Evolutionary conservation across 2,113 vertebrate genomes (phyloP), one percentile per base, ranked within the genome.

Genomic region (Saccopteryx leptura): DNA sequence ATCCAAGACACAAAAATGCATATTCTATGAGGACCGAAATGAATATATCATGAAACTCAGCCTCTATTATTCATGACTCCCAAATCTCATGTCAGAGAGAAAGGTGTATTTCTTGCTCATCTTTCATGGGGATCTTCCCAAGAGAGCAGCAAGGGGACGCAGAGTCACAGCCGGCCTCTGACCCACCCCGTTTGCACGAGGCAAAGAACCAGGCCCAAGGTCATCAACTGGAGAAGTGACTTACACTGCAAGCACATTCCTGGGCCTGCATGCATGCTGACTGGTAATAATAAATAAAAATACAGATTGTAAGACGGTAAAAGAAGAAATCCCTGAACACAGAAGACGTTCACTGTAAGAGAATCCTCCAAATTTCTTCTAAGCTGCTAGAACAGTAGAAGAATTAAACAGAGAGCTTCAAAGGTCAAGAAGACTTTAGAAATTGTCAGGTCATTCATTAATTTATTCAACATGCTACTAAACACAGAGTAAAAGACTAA

Each of bases 1-100:
- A 83, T 90, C 71, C 81, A 88, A 87, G 91, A 90, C n/a, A 93
- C 68, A 91, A 90, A 90, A 93, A 88, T 54, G 31, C 21, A 78
- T 60, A 75, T 80, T 92, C 80, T 65, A 13, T 46, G 65, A 96
- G 75, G 18, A 86, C 50, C 21, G 1, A 87, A 48, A 94, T 93
- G 83, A 93, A 90, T 39, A 31, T 33, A 87, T 50, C 87, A 75
- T 71, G 58, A 97, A 83, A 76, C 4, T 74, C 83, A 75, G 79
- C 46, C 71, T 94, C 85, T 84, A 72, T 71, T 87, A 82, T 39
- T 24, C 66, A 89, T 84, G 71, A 90, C 39, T 82, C 78, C 80
- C 50, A 80, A 90, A 69, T 46, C 50, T 82, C 48, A 39, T 10
- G 24, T 61, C 69, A 63, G 66, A 75, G 26, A 95, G 92, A 78